These are phyloP conservation scores for Microctonus hyperodae DNA, from an alignment of 2,888 invertebrate species.

Conservation along the genomic window DNA sequence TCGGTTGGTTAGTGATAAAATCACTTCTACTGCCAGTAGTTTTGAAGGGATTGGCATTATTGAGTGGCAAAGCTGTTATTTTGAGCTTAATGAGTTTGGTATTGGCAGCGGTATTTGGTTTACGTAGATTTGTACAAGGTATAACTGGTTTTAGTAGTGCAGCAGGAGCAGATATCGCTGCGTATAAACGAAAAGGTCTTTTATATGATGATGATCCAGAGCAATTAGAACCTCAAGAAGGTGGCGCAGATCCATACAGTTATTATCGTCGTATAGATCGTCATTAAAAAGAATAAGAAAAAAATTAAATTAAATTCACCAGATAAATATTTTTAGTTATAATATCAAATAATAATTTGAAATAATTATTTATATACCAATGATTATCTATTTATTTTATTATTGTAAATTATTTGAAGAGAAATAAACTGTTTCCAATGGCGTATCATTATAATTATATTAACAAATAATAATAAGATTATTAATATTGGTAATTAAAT, in stretches of 20 bases:
- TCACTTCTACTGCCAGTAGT: conserved; percentile 73
- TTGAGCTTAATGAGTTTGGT: conserved; percentile 67
- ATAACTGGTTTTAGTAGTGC: conserved; percentile 32
- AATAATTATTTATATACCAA: neutral
- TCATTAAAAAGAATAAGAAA: conserved; percentile 41
- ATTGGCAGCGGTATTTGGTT: conserved; percentile 70
- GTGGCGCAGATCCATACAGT: conserved; percentile 56
- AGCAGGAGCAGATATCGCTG: conserved; percentile 23
- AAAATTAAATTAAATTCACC: neutral
- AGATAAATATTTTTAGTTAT: neutral
- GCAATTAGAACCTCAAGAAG: conserved; percentile 37
- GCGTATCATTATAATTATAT: no score
- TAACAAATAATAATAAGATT: neutral
- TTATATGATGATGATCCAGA: conserved; percentile 41
- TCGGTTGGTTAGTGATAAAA: conserved; percentile 73
- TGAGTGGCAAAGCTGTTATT: conserved; percentile 69
- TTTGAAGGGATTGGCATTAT: conserved; percentile 72
- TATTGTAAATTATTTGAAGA: neutral
- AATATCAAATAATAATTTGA: neutral
- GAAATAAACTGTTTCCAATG: no score
- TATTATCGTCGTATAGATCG: conserved; percentile 51
- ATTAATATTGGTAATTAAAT: neutral
- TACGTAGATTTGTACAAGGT: conserved; percentile 65
- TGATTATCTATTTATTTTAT: neutral
- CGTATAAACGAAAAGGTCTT: conserved; percentile 55